Conservation (phyloP, 2,888 invertebrate genomes). For the Amiota minor region DNA sequence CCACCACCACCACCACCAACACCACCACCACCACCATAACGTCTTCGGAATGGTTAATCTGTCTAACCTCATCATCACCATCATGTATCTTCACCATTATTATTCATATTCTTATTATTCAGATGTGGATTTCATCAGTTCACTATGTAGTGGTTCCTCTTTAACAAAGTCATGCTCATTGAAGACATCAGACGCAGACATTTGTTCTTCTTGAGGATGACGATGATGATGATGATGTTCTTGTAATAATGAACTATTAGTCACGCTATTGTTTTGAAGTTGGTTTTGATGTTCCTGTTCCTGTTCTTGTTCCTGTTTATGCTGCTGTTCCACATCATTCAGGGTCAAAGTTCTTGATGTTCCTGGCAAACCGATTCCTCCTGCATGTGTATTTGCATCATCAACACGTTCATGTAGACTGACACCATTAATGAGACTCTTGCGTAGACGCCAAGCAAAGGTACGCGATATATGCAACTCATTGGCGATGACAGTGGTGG, state of each 20-base stretch:
- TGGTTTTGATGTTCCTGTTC: conserved; percentile 37
- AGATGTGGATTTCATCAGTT: conserved; percentile 45
- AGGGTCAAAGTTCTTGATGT: conserved; percentile 10
- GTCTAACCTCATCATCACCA: no score
- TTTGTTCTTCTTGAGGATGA: no score
- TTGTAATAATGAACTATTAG: background rate
- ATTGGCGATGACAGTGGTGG: conserved; percentile 72
- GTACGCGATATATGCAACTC: conserved; percentile 71
- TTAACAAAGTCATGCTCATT: conserved; percentile 49
- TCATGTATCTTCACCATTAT: conserved; percentile 26
- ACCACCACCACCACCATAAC: no score
- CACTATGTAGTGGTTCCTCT: conserved; percentile 60
- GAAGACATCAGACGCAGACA: background rate
- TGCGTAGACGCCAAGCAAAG: conserved; percentile 72
- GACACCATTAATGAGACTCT: conserved; percentile 71
- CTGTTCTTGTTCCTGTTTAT: conserved; percentile 42
- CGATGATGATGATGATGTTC: conserved; percentile 32
- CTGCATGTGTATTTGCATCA: conserved; percentile 42
- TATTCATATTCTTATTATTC: conserved; percentile 36
- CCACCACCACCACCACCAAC: conserved; percentile 32
- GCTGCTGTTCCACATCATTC: conserved; percentile 24
- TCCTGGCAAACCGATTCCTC: background rate
- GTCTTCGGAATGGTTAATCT: no score
- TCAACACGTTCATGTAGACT: conserved; percentile 71
- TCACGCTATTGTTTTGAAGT: conserved; percentile 38